Evolutionary conservation across 2,113 vertebrate species (phyloP).

Genomic region (Lucifuga dentata): DNA sequence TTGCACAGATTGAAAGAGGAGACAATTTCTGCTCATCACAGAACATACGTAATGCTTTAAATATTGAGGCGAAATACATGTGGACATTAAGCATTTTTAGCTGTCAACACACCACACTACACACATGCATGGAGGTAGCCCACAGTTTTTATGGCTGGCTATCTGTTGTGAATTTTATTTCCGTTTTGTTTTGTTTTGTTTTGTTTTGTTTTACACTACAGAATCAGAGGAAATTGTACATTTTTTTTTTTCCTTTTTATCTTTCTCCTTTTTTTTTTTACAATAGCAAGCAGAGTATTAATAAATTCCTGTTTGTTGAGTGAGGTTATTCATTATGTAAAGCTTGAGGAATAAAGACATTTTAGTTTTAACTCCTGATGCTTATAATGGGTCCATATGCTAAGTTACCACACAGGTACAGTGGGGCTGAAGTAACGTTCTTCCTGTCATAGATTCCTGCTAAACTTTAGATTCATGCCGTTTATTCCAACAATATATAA

Average conservation of each 20-base stretch:
- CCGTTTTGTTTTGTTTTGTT: no score
- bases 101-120: slow-evolving; percentile 60
- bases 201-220: slow-evolving; percentile 66
- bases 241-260: slow-evolving; percentile 23
- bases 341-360: slow-evolving; percentile 69
- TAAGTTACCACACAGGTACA: slow-evolving; percentile 38
- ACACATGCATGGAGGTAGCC: slow-evolving; percentile 23
- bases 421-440: slow-evolving; percentile 14
- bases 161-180: slow-evolving; percentile 30
- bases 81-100: slow-evolving; percentile 25
- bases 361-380: slow-evolving; percentile 61
- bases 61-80: slow-evolving; percentile 15
- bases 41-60: slow-evolving; percentile 64
- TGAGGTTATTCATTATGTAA: slow-evolving; percentile 60
- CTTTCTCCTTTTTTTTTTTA: slow-evolving; percentile 53
- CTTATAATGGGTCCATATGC: slow-evolving; percentile 48
- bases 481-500: slow-evolving; percentile 37
- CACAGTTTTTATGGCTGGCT: slow-evolving; percentile 16
- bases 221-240: slow-evolving; percentile 51
- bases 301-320: slow-evolving; percentile 65
- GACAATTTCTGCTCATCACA: slow-evolving; percentile 75
- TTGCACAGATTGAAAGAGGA: slow-evolving; percentile 85
- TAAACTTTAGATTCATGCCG: slow-evolving; percentile 29
- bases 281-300: slow-evolving; percentile 56
- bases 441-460: slow-evolving; percentile 19